A percentile compares a stretch with the other conserved stretches of the same genome.
phyloP scores from a whole-genome alignment of 1,140 invertebrate species.

The Anastrepha ludens region DNA sequence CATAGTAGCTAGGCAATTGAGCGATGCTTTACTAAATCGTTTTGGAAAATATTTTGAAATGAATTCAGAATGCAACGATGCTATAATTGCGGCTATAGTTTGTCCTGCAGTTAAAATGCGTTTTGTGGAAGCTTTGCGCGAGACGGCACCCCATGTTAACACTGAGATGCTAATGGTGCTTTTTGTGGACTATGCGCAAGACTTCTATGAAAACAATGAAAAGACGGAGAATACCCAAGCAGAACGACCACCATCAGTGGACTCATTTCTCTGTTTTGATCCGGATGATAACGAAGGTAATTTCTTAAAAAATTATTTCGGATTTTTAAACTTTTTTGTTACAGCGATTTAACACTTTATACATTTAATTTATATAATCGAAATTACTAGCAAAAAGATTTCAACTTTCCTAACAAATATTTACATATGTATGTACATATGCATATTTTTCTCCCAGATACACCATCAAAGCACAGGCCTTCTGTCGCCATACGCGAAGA shows the following conservation, averaged over 20 bases:
- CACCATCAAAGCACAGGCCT: not conserved
- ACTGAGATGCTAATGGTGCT: not conserved
- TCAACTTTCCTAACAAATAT: no score
- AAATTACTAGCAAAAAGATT: no score
- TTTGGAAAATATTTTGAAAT: slow-evolving; percentile 29
- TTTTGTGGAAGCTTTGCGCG: slow-evolving; percentile 20
- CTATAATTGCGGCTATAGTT: slow-evolving; percentile 2
- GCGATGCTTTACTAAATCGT: slow-evolving; percentile 2
- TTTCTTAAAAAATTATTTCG: not conserved
- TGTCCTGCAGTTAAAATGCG: slow-evolving; percentile 32
- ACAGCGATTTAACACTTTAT: no score
- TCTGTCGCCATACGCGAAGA: not conserved
- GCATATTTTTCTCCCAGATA: not conserved
- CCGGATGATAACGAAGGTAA: slow-evolving; percentile 38
- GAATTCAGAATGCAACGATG: not conserved
- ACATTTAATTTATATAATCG: no score
- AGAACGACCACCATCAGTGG: not conserved
- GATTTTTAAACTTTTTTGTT: no score
- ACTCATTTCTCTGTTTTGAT: slow-evolving; percentile 18
- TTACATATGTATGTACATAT: no score
- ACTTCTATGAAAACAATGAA: not conserved
- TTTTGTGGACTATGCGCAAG: slow-evolving; percentile 8
- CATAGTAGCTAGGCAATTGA: not conserved
- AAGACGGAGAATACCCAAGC: not conserved
- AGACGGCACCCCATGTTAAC: not conserved